phyloP scores from a whole-genome alignment of 2,113 vertebrate species.

The Misgurnus anguillicaudatus region DNA sequence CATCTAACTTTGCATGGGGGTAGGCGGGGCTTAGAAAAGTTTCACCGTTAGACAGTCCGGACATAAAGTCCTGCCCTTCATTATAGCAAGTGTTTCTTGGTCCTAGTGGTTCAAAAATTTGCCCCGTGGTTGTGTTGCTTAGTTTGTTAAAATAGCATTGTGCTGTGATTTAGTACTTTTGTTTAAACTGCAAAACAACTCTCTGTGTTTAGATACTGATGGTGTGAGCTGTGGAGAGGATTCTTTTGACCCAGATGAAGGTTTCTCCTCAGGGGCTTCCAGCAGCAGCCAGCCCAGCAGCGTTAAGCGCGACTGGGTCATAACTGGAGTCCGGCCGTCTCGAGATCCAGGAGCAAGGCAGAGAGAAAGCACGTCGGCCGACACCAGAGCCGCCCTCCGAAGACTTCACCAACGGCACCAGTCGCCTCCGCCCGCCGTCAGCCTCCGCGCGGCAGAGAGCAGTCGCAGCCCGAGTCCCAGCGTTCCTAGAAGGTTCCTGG shows the following conservation, averaged over 20 bases:
- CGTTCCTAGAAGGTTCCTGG: slow-evolving; percentile 75
- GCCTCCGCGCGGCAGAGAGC: slow-evolving; percentile 40
- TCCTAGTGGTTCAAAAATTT: neutral
- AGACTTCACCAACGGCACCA: slow-evolving; percentile 78
- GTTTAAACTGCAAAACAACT: neutral
- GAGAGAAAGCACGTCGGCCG: slow-evolving; percentile 54
- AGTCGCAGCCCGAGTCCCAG: slow-evolving; percentile 63
- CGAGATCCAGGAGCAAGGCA: slow-evolving; percentile 72
- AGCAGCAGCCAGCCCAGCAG: slow-evolving; percentile 92
- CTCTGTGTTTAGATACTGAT: slow-evolving; percentile 78
- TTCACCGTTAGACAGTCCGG: slow-evolving; percentile 3
- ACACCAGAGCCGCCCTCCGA: slow-evolving; percentile 58
- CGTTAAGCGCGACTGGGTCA: slow-evolving; percentile 85
- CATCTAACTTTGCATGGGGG: slow-evolving; percentile 92
- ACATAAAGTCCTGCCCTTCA: neutral
- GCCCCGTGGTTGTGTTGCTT: neutral
- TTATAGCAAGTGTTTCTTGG: slow-evolving; percentile 20
- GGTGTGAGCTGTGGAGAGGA: slow-evolving; percentile 90
- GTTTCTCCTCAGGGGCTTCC: slow-evolving; percentile 96
- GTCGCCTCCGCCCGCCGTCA: slow-evolving; percentile 54
- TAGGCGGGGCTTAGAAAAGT: slow-evolving; percentile 87
- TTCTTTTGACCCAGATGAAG: slow-evolving; percentile 93
- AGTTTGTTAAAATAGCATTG: neutral
- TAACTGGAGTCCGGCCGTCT: slow-evolving; percentile 64
- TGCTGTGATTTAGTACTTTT: slow-evolving; percentile 3